Base-by-base conservation (phyloP, 1,140 invertebrate species). In the Drosophila navojoa region DNA sequence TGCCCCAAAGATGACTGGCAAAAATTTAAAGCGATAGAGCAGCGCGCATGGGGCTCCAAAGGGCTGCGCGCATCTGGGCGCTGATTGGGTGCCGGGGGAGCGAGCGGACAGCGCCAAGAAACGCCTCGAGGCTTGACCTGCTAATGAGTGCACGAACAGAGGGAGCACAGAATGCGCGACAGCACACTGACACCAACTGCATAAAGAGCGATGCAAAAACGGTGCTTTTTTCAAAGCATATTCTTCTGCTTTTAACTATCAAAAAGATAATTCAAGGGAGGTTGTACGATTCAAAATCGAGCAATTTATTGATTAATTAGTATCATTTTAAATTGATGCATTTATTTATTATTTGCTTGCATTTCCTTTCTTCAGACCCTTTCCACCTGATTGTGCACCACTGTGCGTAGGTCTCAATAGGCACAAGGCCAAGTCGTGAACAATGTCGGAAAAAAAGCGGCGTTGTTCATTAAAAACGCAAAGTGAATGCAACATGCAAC, bases 391-490 rank as follows among this genome's bases (percentile, higher is more conserved):
- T 0, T 10, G 11, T 9, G 13, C 10, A 16, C 38, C 50, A 71
- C 42, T 66, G 62, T 71, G 62, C 69, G 50, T 9, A 44, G 35
- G 15, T 58, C 47, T 29, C 62, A 71, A 71, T 71, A 71, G 53
- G 69, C 69, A 71, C 69, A 71, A 71, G 69, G 69, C 69, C 62
- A 71, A 71, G 68, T 44, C 5, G 38, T 35, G 66, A 71, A 66
- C 54, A 71, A 71, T 53, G 54, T 52, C 19, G 40, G 32, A 35
- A 59, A 60, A 54, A n/a, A n/a, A 49, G 19, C 35, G 11, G 35
- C 44, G 22, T 13, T 13, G 52, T 29, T 54, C 52, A 54, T 54
- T 54, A 69, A 64, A 60, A 69, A 44, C n/a, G 57, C 54, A 60
- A 54, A 63, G 64, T 57, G 32, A 45, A 44, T 45, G 54, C 45